Evolutionary conservation across 2,797 vertebrate species (phyloP), one percentile per base, ranked within the genome.

Genomic region (Malacoctenus gilli): DNA sequence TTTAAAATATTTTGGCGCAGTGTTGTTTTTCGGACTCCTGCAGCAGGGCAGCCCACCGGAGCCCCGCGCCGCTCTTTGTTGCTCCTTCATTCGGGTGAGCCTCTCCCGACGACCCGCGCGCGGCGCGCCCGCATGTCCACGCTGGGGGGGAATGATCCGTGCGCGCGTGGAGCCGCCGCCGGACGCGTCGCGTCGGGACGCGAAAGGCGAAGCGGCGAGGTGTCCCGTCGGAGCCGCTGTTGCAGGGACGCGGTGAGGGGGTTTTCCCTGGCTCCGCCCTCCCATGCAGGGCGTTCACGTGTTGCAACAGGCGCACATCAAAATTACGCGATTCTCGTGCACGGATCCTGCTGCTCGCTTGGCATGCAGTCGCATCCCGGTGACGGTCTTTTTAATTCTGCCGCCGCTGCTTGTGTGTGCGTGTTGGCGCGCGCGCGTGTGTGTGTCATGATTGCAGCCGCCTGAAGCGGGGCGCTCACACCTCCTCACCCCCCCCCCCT

Each of bases 221-320:
- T 43, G 88, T 86, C 80, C 78, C 73, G 37, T 41, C 56, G 37
- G 77, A 42, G 25, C 25, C 25, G 84, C 79, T 91, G 92, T 91
- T 94, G 93, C 93, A 80, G 91, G 92, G 93, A 80, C 83, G 25
- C 25, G 34, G 75, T 16, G 83, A 89, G 95, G 96, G 96, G 96
- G 96, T 95, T 97, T 98, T 96, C 95, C 95, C 96, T 92, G 93
- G 91, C 95, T 95, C 95, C 95, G 87, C 96, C 92, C 85, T 83
- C 89, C 1, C 73, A 65, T 19, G 16, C 85, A 75, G 83, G 85
- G 89, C 89, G 87, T 88, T 87, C 89, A 83, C 86, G 89, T 92
- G 88, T 89, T 80, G 88, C 87, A 82, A 83, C 72, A 85, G 84
- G 75, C 83, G 14, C 52, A 53, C 46, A 28, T 6, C 6, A 28